A percentile compares a stretch with the other conserved stretches of the same genome.
phyloP scores from a whole-genome alignment of 1,140 invertebrate species.

The Trissolcus basalis region DNA sequence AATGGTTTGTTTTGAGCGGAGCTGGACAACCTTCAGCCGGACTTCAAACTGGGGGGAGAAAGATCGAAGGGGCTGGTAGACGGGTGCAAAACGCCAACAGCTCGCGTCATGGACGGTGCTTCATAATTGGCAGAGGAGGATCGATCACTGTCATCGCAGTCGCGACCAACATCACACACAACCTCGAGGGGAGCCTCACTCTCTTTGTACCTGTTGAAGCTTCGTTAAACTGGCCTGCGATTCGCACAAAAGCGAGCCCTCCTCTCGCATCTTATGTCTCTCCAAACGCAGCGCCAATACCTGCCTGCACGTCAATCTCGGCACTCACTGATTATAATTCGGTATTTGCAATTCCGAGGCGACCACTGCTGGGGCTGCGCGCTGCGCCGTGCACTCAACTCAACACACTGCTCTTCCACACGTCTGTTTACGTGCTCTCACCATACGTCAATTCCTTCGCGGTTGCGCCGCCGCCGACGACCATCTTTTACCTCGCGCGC shows the following conservation, averaged over 20 bases:
- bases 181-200: slow-evolving; percentile 10
- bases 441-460: slow-evolving; percentile 29
- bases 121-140: slow-evolving; percentile 18
- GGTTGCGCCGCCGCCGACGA: slow-evolving; percentile 13
- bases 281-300: no score
- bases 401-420: not conserved
- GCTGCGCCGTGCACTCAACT: not conserved
- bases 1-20: no score
- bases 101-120: slow-evolving; percentile 3
- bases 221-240: slow-evolving; percentile 6
- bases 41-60: no score
- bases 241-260: not conserved
- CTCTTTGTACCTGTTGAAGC: slow-evolving; percentile 21
- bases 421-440: slow-evolving; percentile 34
- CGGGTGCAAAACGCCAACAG: not conserved
- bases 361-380: slow-evolving; percentile 25
- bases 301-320: not conserved
- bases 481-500: not conserved
- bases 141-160: slow-evolving; percentile 28
- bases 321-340: not conserved
- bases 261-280: slow-evolving; percentile 4
- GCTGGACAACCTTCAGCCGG: no score
- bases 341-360: not conserved
- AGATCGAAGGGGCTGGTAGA: no score
- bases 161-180: no score